Base-by-base conservation (phyloP, 2,113 vertebrate genomes). In the Tympanuchus pallidicinctus region DNA sequence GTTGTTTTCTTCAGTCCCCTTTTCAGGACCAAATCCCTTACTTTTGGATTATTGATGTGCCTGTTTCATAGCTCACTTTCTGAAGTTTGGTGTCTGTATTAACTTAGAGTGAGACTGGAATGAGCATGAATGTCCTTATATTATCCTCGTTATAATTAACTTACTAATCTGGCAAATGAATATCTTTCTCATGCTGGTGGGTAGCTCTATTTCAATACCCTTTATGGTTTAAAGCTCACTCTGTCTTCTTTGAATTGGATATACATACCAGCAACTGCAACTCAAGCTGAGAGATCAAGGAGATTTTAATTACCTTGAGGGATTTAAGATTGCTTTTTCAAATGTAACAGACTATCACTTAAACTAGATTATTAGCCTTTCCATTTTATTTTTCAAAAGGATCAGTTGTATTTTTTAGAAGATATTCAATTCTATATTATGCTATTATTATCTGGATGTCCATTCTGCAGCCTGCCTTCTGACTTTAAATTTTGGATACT, bases 291-390 rank as follows among this genome's bases (percentile, higher is more conserved):
- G 54, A 66, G 86, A 81, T 61, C 47, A 91, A 93, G 65, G n/a
- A 89, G 86, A 87, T 85, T 85, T 93, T 94, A 94, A 89, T 96
- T 95, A 94, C 75, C 21, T 77, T 67, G 47, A 89, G 47, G 78
- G 60, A 96, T 61, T 76, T 85, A 77, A 91, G 79, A 92, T 65
- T 94, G 81, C 69, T 69, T 89, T 91, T 92, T 77, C 82, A 92
- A 71, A 67, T 28, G 61, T 80, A 89, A 73, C 45, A 85, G 66
- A 32, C 71, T 87, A 42, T 64, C 64, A 59, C 73, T 89, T 94
- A 82, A 67, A 84, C 19, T 28, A 40, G 56, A 90, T 52, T 91
- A 65, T 80, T 81, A 34, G 75, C 34, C 40, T 83, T 50, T 92
- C 22, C 8, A 24, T 63, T 80, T 59, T 38, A 42, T 52, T 86